These are phyloP conservation scores for Danionella cerebrum DNA, from an alignment of 2,113 vertebrate genomes.

Conservation along the genomic window DNA sequence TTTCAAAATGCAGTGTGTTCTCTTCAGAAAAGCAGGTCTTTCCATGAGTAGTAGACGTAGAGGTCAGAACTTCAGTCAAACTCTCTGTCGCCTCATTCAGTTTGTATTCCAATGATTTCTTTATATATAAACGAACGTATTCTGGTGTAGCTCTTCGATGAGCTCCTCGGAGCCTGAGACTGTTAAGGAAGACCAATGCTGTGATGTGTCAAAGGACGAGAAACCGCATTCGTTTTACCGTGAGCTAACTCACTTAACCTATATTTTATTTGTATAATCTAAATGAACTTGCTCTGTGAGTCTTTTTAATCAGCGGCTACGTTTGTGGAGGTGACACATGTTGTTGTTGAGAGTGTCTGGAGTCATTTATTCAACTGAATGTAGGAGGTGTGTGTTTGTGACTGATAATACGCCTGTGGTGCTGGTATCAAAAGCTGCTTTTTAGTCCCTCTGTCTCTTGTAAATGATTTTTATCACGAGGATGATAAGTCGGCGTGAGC, in stretches of 20 bases:
- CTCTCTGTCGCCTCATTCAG: neutral
- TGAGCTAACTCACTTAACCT: too few relatives aligned
- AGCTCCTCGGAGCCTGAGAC: constrained; percentile 7
- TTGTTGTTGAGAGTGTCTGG: constrained; percentile 18
- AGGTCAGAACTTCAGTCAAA: constrained; percentile 10
- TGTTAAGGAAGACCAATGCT: constrained; percentile 34
- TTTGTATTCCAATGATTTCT: too few relatives aligned
- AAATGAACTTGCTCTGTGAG: constrained; percentile 71
- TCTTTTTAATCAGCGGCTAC: constrained; percentile 70
- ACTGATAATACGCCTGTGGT: constrained; percentile 35
- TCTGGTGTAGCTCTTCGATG: neutral
- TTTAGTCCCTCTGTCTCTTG: constrained; percentile 29
- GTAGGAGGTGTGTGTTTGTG: neutral
- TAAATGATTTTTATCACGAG: neutral
- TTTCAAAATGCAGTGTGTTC: constrained; percentile 26
- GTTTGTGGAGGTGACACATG: constrained; percentile 34
- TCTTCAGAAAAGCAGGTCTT: constrained; percentile 22
- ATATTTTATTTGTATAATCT: constrained; percentile 32
- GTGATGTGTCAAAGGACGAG: constrained; percentile 44
- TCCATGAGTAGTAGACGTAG: neutral
- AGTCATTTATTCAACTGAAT: constrained; percentile 28
- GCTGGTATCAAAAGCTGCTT: constrained; percentile 62
- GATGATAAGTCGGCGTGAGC: neutral
- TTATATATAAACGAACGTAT: too few relatives aligned
- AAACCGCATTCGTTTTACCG: constrained; percentile 39